These are phyloP conservation scores for Salvelinus fontinalis DNA, from an alignment of 2,113 vertebrate species.

Conservation along the genomic window DNA sequence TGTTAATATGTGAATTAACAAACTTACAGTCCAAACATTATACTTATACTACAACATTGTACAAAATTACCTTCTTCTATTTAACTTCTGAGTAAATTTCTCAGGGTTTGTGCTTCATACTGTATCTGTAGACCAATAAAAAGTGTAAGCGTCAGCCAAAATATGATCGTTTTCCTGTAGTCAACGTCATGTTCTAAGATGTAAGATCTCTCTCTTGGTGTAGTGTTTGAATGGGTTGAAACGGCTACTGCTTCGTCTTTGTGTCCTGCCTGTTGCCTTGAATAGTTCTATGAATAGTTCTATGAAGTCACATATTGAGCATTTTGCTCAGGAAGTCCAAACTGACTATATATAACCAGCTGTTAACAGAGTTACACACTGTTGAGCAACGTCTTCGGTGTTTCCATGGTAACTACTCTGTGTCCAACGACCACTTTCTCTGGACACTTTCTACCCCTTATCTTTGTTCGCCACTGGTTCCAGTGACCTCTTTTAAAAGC, in stretches of 20 bases:
- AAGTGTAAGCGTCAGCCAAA: neutral
- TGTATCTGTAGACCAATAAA: neutral
- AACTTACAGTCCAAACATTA: neutral
- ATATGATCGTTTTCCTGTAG: neutral
- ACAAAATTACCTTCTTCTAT: neutral
- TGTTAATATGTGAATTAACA: neutral
- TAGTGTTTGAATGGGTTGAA: neutral
- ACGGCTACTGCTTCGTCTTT: neutral
- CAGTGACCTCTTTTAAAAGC: neutral
- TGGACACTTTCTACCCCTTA: constrained; percentile 15
- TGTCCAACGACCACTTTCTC: constrained; percentile 16
- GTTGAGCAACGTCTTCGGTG: constrained; percentile 8
- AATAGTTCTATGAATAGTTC: neutral
- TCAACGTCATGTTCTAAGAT: neutral
- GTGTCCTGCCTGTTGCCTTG: constrained; percentile 22
- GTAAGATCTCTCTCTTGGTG: neutral
- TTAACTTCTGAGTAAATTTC: too few relatives aligned
- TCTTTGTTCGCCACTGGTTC: constrained; percentile 8
- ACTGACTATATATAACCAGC: constrained; percentile 23
- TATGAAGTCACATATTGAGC: neutral
- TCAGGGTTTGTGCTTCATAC: too few relatives aligned
- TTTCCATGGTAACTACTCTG: constrained; percentile 6
- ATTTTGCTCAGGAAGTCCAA: constrained; percentile 25
- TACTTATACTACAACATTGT: neutral
- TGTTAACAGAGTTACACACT: neutral